Conservation (phyloP, 2,888 invertebrate genomes). For the Caenorhabditis sinica region DNA sequence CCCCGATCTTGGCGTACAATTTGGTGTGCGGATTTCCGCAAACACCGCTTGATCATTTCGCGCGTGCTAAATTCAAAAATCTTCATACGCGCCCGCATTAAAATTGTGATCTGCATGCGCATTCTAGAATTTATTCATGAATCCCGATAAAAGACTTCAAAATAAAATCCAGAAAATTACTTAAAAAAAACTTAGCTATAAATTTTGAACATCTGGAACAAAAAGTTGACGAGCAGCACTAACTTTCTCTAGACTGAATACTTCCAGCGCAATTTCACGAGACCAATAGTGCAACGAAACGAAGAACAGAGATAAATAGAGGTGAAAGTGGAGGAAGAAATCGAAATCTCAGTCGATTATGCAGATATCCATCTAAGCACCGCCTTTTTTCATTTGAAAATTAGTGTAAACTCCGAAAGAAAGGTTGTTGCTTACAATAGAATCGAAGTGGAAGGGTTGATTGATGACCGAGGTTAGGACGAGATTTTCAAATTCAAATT, state of each 20-base stretch:
- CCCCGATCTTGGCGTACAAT: not conserved
- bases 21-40: slow-evolving; percentile 8
- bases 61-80: not conserved
- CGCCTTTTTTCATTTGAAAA: slow-evolving; percentile 7
- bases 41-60: not conserved
- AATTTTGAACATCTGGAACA: not conserved
- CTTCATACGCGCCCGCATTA: too few relatives aligned
- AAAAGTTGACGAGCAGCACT: not conserved
- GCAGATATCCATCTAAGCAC: slow-evolving; percentile 35
- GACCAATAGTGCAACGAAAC: slow-evolving; percentile 19
- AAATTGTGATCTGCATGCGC: too few relatives aligned
- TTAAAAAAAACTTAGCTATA: not conserved
- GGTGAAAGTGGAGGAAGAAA: slow-evolving; percentile 27
- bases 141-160: not conserved
- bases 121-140: not conserved
- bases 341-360: slow-evolving; percentile 5
- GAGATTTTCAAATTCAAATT: slow-evolving; percentile 1
- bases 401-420: slow-evolving; percentile 7
- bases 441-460: not conserved
- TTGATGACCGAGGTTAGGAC: not conserved
- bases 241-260: not conserved
- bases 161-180: not conserved
- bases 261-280: not conserved
- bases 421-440: slow-evolving; percentile 17
- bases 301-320: slow-evolving; percentile 1